Evolutionary conservation across 2,113 vertebrate species (phyloP).

Genomic region (Osmerus mordax): DNA sequence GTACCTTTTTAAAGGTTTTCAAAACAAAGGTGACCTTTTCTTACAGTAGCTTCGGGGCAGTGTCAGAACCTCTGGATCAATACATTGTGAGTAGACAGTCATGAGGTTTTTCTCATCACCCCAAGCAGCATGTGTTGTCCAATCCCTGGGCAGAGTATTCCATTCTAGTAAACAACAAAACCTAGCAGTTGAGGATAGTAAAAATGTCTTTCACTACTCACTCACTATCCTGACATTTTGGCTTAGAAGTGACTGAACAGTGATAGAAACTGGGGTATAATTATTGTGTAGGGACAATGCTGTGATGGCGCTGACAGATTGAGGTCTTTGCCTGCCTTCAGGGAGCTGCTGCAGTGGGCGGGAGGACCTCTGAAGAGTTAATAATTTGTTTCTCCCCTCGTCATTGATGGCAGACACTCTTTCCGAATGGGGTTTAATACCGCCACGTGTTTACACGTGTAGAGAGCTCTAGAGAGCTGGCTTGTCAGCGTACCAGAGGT

Average conservation of each 20-base stretch:
- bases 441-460: not conserved
- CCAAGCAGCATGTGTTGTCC: not conserved
- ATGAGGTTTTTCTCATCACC: not conserved
- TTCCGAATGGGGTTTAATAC: slow-evolving; percentile 31
- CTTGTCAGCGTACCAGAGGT: slow-evolving; percentile 32
- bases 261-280: slow-evolving; percentile 34
- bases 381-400: slow-evolving; percentile 46
- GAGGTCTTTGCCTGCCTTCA: slow-evolving; percentile 64
- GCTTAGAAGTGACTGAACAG: not conserved
- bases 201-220: not conserved
- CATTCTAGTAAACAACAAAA: not conserved
- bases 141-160: not conserved
- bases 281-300: slow-evolving; percentile 22
- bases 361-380: slow-evolving; percentile 50
- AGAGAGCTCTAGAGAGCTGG: slow-evolving; percentile 22
- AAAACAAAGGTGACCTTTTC: too few species aligned
- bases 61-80: not conserved
- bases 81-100: not conserved
- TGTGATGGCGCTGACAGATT: slow-evolving; percentile 64
- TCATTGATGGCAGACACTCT: slow-evolving; percentile 16
- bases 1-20: too few species aligned
- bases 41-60: too few species aligned
- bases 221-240: not conserved
- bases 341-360: slow-evolving; percentile 64
- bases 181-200: not conserved